Evolutionary conservation across 2,113 vertebrate genomes (phyloP), one percentile per base, ranked within the genome.

Genomic region (Scomber japonicus): DNA sequence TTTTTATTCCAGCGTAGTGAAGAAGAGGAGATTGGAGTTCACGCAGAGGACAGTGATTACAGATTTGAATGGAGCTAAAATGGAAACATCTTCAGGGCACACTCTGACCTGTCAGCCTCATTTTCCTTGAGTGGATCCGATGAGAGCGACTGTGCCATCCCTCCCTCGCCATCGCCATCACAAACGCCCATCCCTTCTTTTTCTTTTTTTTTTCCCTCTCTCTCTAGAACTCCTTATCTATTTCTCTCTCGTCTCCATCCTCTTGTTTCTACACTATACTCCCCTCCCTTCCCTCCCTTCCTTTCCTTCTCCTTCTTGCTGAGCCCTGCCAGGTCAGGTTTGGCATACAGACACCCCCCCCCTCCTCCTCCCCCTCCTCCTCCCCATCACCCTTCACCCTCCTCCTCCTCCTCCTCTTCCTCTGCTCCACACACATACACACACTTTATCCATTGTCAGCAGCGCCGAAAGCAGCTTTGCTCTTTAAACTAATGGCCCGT

Each of bases 401-500:
- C 21, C 21, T 21, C 21, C 21, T 21, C 21, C 21, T 24, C 24
- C 65, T 92, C 31, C 19, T n/a, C 45, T 54, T 3, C 71, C 27
- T 12, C 59, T 27, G 19, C 64, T 53, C 71, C 68, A 80, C 75
- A 76, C 95, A 68, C 78, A 81, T 72, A 82, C 87, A 68, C 78
- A 81, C 75, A 82, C 87, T 49, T 16, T n/a, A 82, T 86, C 75
- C 76, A 93, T 93, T 87, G 87, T 83, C 80, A 85, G 91, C 85
- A 87, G 95, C 70, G 95, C 96, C 95, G 95, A 96, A 95, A 96
- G 88, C 86, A 92, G 95, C 95, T 95, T 94, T 96, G 95, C 94
- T 95, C 95, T 86, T 97, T 95, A 96, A 96, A 95, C 96, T 97
- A 96, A 97, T 96, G 95, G 94, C 90, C 93, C 94, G 95, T 97